These are phyloP conservation scores for Drosophila carrolli DNA, from an alignment of 1,140 invertebrate genomes.

Conservation along the genomic window DNA sequence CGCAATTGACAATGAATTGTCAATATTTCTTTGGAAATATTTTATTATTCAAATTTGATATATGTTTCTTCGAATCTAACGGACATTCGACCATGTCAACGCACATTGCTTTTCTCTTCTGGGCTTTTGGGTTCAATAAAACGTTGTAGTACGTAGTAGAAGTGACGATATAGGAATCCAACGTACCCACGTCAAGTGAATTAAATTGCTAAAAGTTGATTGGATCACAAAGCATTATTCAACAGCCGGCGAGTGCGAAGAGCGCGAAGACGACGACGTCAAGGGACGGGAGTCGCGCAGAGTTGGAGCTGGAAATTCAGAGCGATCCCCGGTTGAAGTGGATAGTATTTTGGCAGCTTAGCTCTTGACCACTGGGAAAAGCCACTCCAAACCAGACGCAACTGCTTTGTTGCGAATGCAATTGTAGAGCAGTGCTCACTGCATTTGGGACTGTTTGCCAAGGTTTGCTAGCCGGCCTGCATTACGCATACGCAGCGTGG, in stretches of 20 bases:
- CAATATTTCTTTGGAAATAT: constrained; percentile 2
- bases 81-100: constrained; percentile 17
- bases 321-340: constrained; percentile 13
- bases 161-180: constrained; percentile 46
- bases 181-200: constrained; percentile 69
- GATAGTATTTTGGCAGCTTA: constrained; percentile 43
- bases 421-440: not conserved
- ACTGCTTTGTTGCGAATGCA: not conserved
- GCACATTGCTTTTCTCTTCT: constrained; percentile 5
- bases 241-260: constrained; percentile 51
- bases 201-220: constrained; percentile 81
- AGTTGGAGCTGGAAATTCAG: constrained; percentile 30
- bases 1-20: not conserved
- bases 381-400: constrained; percentile 1
- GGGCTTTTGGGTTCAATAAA: constrained; percentile 69
- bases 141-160: constrained; percentile 55
- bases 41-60: constrained; percentile 13
- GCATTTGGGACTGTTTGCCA: constrained; percentile 42
- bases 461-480: constrained; percentile 43
- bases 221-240: constrained; percentile 83
- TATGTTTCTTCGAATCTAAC: constrained; percentile 22
- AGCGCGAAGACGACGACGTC: constrained; percentile 51
- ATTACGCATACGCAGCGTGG: constrained; percentile 67
- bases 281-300: constrained; percentile 49
- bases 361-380: not conserved